Evolutionary conservation across 1,140 invertebrate genomes (phyloP), one percentile per base, ranked within the genome.

Genomic region (Drosophila cardini): DNA sequence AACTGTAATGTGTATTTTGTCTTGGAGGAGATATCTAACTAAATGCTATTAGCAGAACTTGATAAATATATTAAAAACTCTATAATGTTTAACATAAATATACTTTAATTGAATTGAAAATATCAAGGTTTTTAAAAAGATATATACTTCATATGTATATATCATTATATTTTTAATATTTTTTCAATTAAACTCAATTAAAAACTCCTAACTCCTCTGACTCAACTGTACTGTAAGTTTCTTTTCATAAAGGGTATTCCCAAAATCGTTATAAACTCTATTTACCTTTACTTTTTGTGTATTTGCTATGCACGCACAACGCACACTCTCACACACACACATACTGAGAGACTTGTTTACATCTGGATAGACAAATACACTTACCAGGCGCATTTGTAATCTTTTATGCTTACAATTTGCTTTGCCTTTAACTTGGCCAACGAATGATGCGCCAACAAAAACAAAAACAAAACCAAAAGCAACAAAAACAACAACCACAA

Each of bases 371-470:
- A 53, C 38, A 34, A 10, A 52, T 48, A 71, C 50, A 71, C 61
- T 71, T 56, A 65, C 69, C 45, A 40, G 61, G 36, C 46, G 55
- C 34, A 71, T 65, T 56, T 71, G 61, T 64, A 30, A 42, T 26
- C 60, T 50, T 64, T 45, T 40, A 56, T 71, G 67, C 60, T 56
- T 21, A 53, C 67, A 57, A 48, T 67, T 57, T 18, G 63, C 43
- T 48, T 48, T 48, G 43, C 32, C 32, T 34, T 16, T 30, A 64
- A 43, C 40, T 42, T 26, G 40, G 38, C 56, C 56, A 30, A 21
- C 10, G 48, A 52, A 50, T 48, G 45, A 5, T 16, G 36, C 40
- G 57, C 32, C 32, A 48, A 48, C 34, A 55, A 38, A 32, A 55
- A 55, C 34, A n/a, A n/a, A n/a, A n/a, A n/a, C n/a, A 11, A 30